These are phyloP conservation scores for Melanotaenia parkinsoni DNA, from an alignment of 2,797 vertebrate genomes.

Conservation along the genomic window DNA sequence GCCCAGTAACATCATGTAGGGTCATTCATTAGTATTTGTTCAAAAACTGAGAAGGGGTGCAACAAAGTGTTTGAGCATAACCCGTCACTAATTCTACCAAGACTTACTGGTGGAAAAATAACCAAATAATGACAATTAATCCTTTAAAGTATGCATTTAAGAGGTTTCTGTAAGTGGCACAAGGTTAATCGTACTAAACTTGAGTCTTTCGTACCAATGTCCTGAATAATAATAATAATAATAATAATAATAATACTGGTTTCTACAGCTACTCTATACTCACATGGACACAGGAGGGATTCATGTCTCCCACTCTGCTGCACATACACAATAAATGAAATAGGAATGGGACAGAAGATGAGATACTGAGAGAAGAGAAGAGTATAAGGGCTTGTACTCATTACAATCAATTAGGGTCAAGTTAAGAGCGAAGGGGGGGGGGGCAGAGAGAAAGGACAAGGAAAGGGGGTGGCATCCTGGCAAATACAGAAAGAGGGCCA, in stretches of 20 bases:
- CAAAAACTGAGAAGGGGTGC: conserved; percentile 37
- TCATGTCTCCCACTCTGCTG: conserved; percentile 28
- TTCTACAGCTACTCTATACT: conserved; percentile 36
- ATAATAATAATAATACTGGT: conserved; percentile 31
- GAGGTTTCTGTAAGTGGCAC: conserved; percentile 36
- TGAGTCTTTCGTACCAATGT: conserved; percentile 40
- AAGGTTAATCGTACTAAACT: conserved; percentile 30
- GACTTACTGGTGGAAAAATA: conserved; percentile 6
- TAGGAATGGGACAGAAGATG: conserved; percentile 46
- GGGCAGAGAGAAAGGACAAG: conserved; percentile 37
- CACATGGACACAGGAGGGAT: conserved; percentile 45
- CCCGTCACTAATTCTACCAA: background rate
- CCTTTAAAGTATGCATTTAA: conserved; percentile 24
- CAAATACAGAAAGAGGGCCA: conserved; percentile 77
- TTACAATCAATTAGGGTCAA: conserved; percentile 85
- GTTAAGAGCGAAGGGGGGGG: conserved; percentile 61
- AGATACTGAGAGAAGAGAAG: conserved; percentile 57
- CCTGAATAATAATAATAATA: background rate
- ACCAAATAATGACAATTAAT: background rate
- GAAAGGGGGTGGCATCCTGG: conserved; percentile 64
- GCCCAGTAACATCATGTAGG: conserved; percentile 77
- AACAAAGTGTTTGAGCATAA: conserved; percentile 21
- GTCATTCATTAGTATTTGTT: conserved; percentile 68
- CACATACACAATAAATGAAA: conserved; percentile 49
- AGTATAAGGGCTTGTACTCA: conserved; percentile 72